Base-by-base conservation (phyloP, 1,140 invertebrate genomes). In the Laupala kohalensis region DNA sequence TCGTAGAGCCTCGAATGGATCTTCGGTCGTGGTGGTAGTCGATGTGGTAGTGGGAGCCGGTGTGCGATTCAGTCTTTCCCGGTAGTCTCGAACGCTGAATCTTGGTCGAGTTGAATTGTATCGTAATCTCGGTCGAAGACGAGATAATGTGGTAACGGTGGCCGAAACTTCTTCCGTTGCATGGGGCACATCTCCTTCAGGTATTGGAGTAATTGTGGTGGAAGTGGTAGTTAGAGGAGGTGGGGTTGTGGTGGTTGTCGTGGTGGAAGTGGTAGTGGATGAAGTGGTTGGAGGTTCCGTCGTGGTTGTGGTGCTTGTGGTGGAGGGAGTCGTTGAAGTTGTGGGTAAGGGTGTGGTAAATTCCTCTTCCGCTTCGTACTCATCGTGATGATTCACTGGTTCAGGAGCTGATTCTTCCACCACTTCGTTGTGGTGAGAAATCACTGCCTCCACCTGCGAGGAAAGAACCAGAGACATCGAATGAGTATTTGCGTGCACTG, bases 51-150 rank as follows among this genome's bases (percentile, higher is more conserved):
- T 4, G 13, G 63, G 63, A 1, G 69, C 26, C 2, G 71, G 53
- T 13, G 65, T 15, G 15, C 71, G 71, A 26, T 73, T 70, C 12
- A 73, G 28, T 5, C 72, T 19, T 24, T 73, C 69, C 15, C 64
- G 62, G 69, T 70, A 70, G 63, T 70, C 72, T 25, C 62, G 71
- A 13, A 73, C 64, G 69, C 72, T 73, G 64, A 73, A 73, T 6
- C 69, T 25, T 12, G 72, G 72, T 13, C 72, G 53, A 6, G 69
- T 66, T 5, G 62, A 64, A 23, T 73, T 73, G 24, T 12, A 24
- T 0, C 30, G 19, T n/a, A 23, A 37, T n/a, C 72, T 23, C n/a
- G 63, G 63, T 19, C 70, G 25, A 4, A 62, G 62, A 9, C 69
- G 62, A 0, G 37, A 9, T 9, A 53, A 13, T 9, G 19, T 19